Evolutionary conservation across 2,113 vertebrate species (phyloP).

Genomic region (Scolopax mira): DNA sequence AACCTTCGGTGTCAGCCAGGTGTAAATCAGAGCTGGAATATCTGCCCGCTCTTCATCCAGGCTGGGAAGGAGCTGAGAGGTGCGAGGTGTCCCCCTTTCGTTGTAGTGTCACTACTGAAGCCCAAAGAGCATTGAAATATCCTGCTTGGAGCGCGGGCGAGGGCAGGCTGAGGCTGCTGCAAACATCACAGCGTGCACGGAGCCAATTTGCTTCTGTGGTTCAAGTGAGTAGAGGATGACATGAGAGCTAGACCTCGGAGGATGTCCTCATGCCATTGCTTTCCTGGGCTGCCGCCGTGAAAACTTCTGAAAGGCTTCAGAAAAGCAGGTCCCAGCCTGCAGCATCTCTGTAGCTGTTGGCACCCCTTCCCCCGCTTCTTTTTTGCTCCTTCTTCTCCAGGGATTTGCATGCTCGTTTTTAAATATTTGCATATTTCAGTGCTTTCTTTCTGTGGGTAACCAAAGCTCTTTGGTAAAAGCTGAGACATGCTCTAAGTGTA

Average conservation of each 20-base stretch:
- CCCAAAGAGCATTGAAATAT: neutral
- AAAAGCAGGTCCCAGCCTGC: neutral
- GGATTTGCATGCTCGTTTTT: constrained; percentile 27
- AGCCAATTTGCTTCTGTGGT: neutral
- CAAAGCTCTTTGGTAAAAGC: constrained; percentile 42
- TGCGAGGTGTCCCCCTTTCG: neutral
- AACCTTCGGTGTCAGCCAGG: neutral
- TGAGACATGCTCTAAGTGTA: constrained; percentile 37
- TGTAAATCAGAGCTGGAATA: neutral
- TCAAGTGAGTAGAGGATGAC: neutral
- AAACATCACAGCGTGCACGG: neutral
- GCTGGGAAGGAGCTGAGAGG: neutral
- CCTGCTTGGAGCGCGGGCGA: neutral
- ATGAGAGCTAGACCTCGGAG: neutral
- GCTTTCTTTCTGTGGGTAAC: constrained; percentile 67
- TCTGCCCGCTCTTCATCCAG: neutral
- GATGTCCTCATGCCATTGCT: neutral
- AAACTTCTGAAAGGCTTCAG: neutral
- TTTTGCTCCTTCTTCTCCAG: constrained; percentile 16
- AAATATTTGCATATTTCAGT: constrained; percentile 51
- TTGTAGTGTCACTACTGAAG: neutral
- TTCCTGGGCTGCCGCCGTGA: neutral
- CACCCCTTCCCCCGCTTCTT: neutral
- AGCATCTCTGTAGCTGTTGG: neutral
- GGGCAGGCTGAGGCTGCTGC: neutral